Percentiles rank a stretch among this genome's conserved stretches.
Evolutionary conservation across 2,797 vertebrate genomes (phyloP).

Genomic region (Falco columbarius): DNA sequence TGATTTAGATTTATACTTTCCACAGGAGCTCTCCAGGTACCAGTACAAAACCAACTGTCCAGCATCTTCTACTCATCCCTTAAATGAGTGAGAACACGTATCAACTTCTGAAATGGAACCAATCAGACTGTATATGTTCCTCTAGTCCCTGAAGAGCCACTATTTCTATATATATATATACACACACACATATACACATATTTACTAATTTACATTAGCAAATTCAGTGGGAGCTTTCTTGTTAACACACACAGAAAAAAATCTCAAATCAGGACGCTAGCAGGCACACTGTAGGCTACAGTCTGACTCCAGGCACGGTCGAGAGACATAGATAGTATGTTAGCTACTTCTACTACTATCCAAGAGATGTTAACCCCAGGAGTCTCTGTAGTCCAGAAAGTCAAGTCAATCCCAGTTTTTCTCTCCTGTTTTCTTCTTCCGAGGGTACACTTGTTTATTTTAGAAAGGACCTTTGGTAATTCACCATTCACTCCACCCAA

Average conservation of each 20-base stretch:
- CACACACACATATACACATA: too few species aligned
- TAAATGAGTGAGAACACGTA: background rate
- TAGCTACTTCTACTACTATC: background rate
- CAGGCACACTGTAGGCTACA: background rate
- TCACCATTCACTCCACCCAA: background rate
- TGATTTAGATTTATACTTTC: background rate
- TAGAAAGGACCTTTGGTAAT: background rate
- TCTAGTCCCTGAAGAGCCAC: background rate
- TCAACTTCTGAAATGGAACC: background rate
- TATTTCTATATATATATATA: background rate
- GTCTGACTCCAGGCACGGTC: background rate
- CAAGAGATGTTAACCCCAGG: background rate
- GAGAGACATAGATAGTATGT: background rate
- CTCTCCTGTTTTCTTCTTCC: background rate
- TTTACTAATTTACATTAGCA: background rate
- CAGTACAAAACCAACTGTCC: background rate
- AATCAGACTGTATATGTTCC: background rate
- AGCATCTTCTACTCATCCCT: background rate
- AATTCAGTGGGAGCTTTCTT: background rate
- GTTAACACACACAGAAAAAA: background rate
- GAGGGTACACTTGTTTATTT: background rate
- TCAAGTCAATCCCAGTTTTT: fast-evolving
- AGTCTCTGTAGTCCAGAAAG: background rate
- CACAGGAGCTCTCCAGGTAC: background rate
- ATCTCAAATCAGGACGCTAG: background rate